A percentile compares a stretch with the other conserved stretches of the same genome.
These are phyloP conservation scores for Phalloptychus januarius DNA, from an alignment of 2,797 vertebrate species.

Conservation along the genomic window DNA sequence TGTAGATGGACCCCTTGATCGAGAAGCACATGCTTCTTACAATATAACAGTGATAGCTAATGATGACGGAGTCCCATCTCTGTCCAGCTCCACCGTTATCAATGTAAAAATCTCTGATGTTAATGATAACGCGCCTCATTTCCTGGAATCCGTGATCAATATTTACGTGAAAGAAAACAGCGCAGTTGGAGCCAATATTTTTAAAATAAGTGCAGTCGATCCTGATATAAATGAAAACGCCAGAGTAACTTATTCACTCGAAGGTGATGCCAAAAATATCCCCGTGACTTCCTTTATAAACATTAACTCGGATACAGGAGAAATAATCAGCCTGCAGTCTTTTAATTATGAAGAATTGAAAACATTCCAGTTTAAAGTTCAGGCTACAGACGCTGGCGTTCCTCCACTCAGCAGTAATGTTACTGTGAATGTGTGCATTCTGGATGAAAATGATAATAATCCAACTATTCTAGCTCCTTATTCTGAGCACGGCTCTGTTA, in stretches of 20 bases:
- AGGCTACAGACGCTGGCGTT: slow-evolving; percentile 72
- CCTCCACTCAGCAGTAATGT: slow-evolving; percentile 71
- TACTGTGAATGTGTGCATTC: slow-evolving; percentile 59
- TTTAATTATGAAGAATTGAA: slow-evolving; percentile 67
- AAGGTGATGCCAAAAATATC: slow-evolving; percentile 28
- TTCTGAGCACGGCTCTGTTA: too few relatives aligned
- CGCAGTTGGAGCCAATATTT: slow-evolving; percentile 70
- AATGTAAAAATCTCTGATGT: slow-evolving; percentile 85
- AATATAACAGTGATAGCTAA: slow-evolving; percentile 85
- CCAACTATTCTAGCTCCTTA: too few relatives aligned
- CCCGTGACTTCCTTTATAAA: slow-evolving; percentile 51
- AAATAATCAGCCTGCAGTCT: slow-evolving; percentile 51
- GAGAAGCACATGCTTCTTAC: slow-evolving; percentile 82
- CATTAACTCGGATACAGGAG: slow-evolving; percentile 76
- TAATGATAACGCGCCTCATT: slow-evolving; percentile 77
- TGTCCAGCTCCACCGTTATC: slow-evolving; percentile 63
- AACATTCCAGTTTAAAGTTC: slow-evolving; percentile 66
- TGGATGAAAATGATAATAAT: slow-evolving; percentile 73
- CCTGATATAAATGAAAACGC: slow-evolving; percentile 80
- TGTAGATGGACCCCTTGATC: slow-evolving; percentile 85
- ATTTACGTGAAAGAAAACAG: slow-evolving; percentile 80
- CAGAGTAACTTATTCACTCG: slow-evolving; percentile 57
- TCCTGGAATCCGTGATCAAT: slow-evolving; percentile 57
- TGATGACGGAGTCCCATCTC: slow-evolving; percentile 84
- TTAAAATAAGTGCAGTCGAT: slow-evolving; percentile 65